A percentile compares a stretch with the other conserved stretches of the same genome.
These are phyloP conservation scores for Fratercula arctica DNA, from an alignment of 2,797 vertebrate genomes.

Conservation along the genomic window DNA sequence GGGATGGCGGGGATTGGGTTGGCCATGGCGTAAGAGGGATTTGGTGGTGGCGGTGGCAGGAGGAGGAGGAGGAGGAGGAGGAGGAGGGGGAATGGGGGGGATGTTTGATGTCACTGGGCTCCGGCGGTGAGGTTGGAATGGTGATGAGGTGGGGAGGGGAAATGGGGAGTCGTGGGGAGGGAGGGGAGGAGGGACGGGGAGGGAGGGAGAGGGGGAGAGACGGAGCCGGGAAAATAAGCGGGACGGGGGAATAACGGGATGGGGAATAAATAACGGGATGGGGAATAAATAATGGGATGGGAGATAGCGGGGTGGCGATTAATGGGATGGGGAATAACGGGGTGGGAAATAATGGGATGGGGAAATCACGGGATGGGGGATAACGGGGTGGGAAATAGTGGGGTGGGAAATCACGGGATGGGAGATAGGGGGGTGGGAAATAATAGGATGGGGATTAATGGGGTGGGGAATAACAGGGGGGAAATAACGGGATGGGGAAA, in stretches of 20 bases:
- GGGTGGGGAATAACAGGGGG: neutral
- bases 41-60: too few species aligned
- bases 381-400: neutral
- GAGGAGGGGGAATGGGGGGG: neutral
- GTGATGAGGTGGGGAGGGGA: neutral
- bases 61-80: too few species aligned
- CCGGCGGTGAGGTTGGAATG: neutral
- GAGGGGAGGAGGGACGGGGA: neutral
- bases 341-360: too few species aligned
- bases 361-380: neutral
- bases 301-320: too few species aligned
- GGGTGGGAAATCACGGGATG: neutral
- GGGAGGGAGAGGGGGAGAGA: neutral
- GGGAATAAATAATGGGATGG: too few species aligned
- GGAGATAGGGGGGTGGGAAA: neutral
- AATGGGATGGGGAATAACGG: too few species aligned
- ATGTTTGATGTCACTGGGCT: neutral
- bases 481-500: neutral
- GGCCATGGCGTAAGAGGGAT: neutral
- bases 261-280: too few species aligned
- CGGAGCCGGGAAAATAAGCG: neutral
- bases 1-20: neutral
- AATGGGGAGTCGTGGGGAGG: neutral
- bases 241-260: neutral
- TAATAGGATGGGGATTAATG: too few species aligned